Base-by-base conservation (phyloP, 2,797 vertebrate genomes). In the Malurus leucopterus region DNA sequence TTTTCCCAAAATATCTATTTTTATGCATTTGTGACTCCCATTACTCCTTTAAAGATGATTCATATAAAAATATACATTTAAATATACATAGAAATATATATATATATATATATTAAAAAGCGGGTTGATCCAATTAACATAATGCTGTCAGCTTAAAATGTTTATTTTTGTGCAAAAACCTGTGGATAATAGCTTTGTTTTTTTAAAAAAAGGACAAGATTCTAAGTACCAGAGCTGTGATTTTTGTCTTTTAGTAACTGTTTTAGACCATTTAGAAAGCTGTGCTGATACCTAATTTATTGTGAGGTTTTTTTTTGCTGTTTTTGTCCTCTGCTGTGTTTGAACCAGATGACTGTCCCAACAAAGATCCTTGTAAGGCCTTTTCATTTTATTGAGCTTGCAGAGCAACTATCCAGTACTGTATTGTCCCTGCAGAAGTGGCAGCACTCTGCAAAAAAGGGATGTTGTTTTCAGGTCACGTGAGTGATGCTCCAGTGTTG, bases 11-110 rank as follows among this genome's bases (percentile, higher is more conserved):
- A 81, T 91, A 88, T 85, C 76, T 95, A 95, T 95, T 96, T 95
- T 96, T 95, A 93, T 95, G 95, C 79, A 79, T 96, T 94, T 95
- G 44, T 95, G 92, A 91, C 88, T 85, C 59, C 65, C 83, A 67
- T 90, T 92, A 84, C 62, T 89, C 55, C 63, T 93, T 84, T 77
- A 78, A 90, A 94, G 73, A 78, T n/a, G 91, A 89, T 92, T 88
- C 61, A 74, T 92, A 89, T 81, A 81, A 92, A 81, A 89, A 74
- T 75, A 93, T 81, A 84, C 75, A 44, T 84, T 83, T 88, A 78
- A 93, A 69, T 92, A 86, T 80, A 72, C 30, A 72, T 84, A 88
- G 76, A 88, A 84, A 86, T 81, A 84, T 87, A 86, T 90, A 86
- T 81, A 84, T 87, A 86, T 90, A 86, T 89, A 68, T 90, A 69